Percentiles rank a stretch among this genome's conserved stretches.
These are phyloP conservation scores for Eugnorisma glareosa DNA, from an alignment of 2,888 invertebrate genomes.

Conservation along the genomic window DNA sequence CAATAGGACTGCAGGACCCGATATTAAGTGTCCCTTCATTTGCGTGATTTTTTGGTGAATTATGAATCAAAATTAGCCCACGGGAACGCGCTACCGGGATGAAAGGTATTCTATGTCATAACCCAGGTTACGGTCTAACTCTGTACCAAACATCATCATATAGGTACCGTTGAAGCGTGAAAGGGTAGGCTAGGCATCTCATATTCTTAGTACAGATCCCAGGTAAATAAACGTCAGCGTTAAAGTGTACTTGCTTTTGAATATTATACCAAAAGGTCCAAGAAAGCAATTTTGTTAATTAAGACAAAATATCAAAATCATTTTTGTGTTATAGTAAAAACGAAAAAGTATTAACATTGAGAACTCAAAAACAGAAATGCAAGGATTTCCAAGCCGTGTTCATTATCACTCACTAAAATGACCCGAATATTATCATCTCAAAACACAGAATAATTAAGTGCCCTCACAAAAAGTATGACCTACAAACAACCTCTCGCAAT, in stretches of 20 bases:
- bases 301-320: background rate
- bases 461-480: constrained; percentile 53
- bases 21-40: background rate
- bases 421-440: constrained; percentile 33
- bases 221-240: background rate
- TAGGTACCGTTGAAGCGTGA: background rate
- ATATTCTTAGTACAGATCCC: background rate
- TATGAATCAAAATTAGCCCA: background rate
- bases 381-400: constrained; percentile 8
- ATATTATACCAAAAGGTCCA: background rate
- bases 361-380: background rate
- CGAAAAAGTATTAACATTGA: background rate
- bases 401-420: constrained; percentile 36
- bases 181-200: background rate
- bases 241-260: background rate
- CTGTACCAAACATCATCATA: background rate
- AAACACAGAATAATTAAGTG: constrained; percentile 56
- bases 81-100: background rate
- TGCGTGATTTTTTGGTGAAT: background rate
- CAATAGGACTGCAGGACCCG: background rate
- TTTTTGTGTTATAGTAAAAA: background rate
- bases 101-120: background rate
- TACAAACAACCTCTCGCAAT: constrained; percentile 55
- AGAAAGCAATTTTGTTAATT: background rate
- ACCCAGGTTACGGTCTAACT: background rate